Evolutionary conservation across 2,888 invertebrate genomes (phyloP), one percentile per base, ranked within the genome.

Genomic region (Azorinus chamasolen): DNA sequence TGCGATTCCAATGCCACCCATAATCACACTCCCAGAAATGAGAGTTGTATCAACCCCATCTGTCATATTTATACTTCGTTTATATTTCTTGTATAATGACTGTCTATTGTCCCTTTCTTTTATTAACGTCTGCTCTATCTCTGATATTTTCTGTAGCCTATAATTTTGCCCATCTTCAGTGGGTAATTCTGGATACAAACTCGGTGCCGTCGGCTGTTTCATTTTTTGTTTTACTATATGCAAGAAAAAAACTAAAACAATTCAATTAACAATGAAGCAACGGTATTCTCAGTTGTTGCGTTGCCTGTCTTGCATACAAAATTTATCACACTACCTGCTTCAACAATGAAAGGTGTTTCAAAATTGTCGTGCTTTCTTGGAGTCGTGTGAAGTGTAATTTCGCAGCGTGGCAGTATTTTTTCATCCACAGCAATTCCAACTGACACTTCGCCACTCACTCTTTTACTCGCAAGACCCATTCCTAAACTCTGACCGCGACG

Each of bases 121-220:
- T 18, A 55, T 55, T 41, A 55, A 55, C 18, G 37, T 55, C 55
- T 55, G 37, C 41, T 55, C 55, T 5, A 55, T 68, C 46, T 74
- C 74, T 53, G 68, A 53, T 63, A 74, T 74, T 43, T 68, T 74
- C 48, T 69, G 63, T 68, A 74, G 58, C 63, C 73, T 70, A 73
- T 73, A 73, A 73, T 73, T 73, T 51, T 73, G 65, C 32, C 64
- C 72, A 59, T 73, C 66, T 57, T 74, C 66, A 48, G 10, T 39
- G 48, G 62, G 48, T 24, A 62, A 68, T 10, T 50, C 73, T 14
- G 68, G 75, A 70, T 75, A 75, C 22, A 66, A 48, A 62, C 22
- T 32, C 48, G 68, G 74, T 25, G 75, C 69, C 39, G 75, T 64
- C 5, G 64, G 75, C 51, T 69, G 69, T 53, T 70, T 75, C 69